Percentiles rank a stretch among this genome's conserved stretches.
Conservation (phyloP, 2,113 vertebrate species). For the human (Homo sapiens) region GRCh38 chr1:14647001-14647500, state of each 20-base stretch:
- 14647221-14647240: conserved; percentile 64
- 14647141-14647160: conserved; percentile 67
- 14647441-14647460: fast-evolving
- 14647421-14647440: neutral
- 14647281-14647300: neutral
- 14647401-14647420: neutral
- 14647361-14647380: fast-evolving
- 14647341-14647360: neutral
- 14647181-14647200: conserved; percentile 70
- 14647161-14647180: conserved; percentile 62
- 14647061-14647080: neutral
- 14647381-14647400: neutral
- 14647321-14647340: neutral
- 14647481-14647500: neutral
- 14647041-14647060: neutral
- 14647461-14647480: neutral
- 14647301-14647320: neutral
- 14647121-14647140: conserved; percentile 59
- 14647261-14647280: conserved; percentile 59
- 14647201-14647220: conserved; percentile 71
- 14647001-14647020: neutral
- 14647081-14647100: neutral
- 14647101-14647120: conserved; percentile 35
- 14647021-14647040: neutral
- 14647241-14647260: conserved; percentile 48